Conservation (phyloP, 2,113 vertebrate genomes). For the Bombycilla garrulus region DNA sequence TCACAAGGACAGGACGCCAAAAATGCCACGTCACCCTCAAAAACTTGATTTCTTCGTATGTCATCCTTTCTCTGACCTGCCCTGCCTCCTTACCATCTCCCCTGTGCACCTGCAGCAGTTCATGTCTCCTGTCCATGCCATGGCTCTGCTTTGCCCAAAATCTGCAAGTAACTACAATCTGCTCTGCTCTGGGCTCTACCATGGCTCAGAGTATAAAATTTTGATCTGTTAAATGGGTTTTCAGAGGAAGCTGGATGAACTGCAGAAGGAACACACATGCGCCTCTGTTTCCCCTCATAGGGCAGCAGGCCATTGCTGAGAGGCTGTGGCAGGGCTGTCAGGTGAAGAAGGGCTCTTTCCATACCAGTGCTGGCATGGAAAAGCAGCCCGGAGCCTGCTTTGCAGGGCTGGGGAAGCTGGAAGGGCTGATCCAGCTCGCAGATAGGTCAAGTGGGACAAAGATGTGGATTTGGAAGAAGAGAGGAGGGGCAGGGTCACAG, state of each 20-base stretch:
- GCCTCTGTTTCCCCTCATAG: rapidly evolving
- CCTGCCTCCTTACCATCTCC: background rate
- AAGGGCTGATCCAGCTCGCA: background rate
- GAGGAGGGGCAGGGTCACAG: background rate
- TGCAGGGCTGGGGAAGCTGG: background rate
- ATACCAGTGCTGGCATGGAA: background rate
- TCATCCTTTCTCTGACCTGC: background rate
- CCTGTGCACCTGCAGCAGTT: background rate
- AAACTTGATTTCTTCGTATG: background rate
- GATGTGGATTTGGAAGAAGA: background rate
- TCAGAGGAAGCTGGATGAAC: background rate
- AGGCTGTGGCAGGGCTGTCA: background rate
- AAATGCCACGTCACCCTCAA: background rate
- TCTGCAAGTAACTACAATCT: background rate
- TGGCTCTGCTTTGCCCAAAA: background rate
- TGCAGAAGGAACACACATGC: background rate
- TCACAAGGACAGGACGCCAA: background rate
- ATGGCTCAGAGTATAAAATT: constrained; percentile 16
- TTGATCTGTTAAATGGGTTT: background rate
- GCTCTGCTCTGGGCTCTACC: background rate
- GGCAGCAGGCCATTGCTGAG: background rate
- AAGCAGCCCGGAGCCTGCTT: background rate
- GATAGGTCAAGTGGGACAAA: background rate
- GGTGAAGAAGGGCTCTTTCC: background rate
- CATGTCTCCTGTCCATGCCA: background rate